Evolutionary conservation across 1,140 invertebrate species (phyloP), one percentile per base, ranked within the genome.

Genomic region (Atopsyche davidsoni): DNA sequence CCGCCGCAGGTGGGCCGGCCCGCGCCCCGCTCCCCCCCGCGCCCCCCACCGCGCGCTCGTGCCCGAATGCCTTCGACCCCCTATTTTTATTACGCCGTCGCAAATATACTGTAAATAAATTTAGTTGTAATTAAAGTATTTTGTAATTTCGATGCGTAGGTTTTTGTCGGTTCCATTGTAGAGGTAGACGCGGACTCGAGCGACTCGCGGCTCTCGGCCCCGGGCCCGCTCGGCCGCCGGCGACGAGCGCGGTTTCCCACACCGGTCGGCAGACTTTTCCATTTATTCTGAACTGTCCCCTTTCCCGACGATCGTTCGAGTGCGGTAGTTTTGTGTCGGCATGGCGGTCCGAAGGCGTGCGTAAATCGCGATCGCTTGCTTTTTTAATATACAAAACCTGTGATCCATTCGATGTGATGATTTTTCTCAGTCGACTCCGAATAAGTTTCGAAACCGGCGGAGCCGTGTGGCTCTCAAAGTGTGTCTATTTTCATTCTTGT

Each of bases 241-340:
- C 11, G 25, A 28, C 7, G 25, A 13, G 25, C 25, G 25, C 7
- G 25, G 25, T n/a, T 28, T n/a, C 35, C 35, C 35, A 4, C 14
- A 10, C 17, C 35, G 35, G 35, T 17, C 1, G 64, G 65, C 0
- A 63, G 64, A n/a, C n/a, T n/a, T n/a, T n/a, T n/a, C n/a, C n/a
- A n/a, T n/a, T n/a, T n/a, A n/a, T n/a, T n/a, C n/a, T n/a, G n/a
- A n/a, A n/a, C n/a, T n/a, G n/a, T n/a, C 17, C 64, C 11, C 0
- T 55, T 51, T n/a, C 62, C 56, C 1, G 66, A 63, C 2, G 51
- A 48, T 53, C 62, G 0, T 63, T 64, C 2, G 64, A 67, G 10
- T 64, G 53, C 2, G 64, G 64, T 38, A 63, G 61, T 39, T 63
- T 0, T 62, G 63, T 32, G 63, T 23, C 63, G 60, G 14, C 56